Evolutionary conservation across 2,113 vertebrate species (phyloP).

Genomic region (Panthera leo): DNA sequence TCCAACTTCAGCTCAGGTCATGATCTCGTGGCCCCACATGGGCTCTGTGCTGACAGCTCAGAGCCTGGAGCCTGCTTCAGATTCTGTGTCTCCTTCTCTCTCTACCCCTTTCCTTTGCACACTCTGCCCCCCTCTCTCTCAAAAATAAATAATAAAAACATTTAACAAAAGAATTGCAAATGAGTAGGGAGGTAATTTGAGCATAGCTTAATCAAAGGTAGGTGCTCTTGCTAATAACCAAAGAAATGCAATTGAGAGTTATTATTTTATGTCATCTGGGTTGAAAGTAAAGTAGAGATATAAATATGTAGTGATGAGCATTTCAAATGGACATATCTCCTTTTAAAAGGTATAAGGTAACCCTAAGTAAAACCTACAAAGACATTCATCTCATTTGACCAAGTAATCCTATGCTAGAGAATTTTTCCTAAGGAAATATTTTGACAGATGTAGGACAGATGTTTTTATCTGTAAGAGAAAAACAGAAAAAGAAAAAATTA

Average conservation of each 20-base stretch:
- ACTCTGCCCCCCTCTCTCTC: too few species aligned
- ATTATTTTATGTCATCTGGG: background rate
- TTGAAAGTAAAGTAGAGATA: background rate
- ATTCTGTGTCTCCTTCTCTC: too few species aligned
- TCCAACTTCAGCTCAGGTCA: too few species aligned
- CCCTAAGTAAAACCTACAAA: constrained; percentile 18
- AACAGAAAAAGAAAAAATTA: background rate
- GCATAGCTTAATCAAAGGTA: background rate
- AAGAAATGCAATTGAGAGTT: background rate
- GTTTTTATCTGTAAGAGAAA: constrained; percentile 49
- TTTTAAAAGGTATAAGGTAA: background rate
- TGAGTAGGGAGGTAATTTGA: background rate
- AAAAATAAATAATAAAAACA: too few species aligned
- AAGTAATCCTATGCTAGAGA: constrained; percentile 45
- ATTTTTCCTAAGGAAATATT: constrained; percentile 71
- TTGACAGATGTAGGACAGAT: constrained; percentile 67
- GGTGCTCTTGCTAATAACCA: background rate
- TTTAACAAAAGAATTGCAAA: background rate
- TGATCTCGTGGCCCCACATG: too few species aligned
- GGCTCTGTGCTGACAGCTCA: too few species aligned
- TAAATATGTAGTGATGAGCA: background rate
- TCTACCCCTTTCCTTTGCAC: too few species aligned
- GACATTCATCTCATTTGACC: constrained; percentile 27
- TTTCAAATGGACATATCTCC: background rate
- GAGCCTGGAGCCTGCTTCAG: too few species aligned